Percentiles rank a stretch among this genome's conserved stretches.
Evolutionary conservation across 1,140 invertebrate species (phyloP).

Genomic region (Caenorhabditis remanei): DNA sequence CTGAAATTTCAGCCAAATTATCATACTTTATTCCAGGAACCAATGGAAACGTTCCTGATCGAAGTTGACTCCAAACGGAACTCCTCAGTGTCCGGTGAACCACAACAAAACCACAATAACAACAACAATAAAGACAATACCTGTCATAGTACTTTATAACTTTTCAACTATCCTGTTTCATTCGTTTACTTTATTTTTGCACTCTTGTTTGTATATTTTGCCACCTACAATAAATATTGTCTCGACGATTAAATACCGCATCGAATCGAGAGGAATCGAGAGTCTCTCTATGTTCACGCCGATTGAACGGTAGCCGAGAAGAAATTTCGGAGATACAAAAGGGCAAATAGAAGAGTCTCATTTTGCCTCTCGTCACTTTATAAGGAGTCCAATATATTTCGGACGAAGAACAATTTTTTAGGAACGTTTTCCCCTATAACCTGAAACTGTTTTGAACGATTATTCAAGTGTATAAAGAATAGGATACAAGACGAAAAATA

Average conservation of each 20-base stretch:
- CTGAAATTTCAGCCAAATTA: too few relatives aligned
- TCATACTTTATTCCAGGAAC: constrained; percentile 34
- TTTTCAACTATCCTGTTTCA: neutral
- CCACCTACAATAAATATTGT: constrained; percentile 49
- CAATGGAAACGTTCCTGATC: constrained; percentile 73
- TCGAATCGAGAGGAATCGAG: neutral
- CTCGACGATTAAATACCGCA: neutral
- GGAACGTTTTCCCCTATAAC: neutral
- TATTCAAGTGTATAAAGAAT: neutral
- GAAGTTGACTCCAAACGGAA: constrained; percentile 70
- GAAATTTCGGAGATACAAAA: constrained; percentile 44
- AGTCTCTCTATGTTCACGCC: constrained; percentile 16
- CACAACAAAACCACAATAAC: constrained; percentile 34
- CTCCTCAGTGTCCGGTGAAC: constrained; percentile 64
- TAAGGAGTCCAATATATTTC: neutral
- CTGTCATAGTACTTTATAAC: constrained; percentile 40
- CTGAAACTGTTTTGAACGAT: neutral
- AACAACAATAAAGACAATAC: neutral
- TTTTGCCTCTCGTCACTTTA: constrained; percentile 17
- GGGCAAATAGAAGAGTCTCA: constrained; percentile 5
- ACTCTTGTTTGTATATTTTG: constrained; percentile 55
- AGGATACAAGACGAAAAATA: too few relatives aligned
- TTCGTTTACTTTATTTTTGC: constrained; percentile 15
- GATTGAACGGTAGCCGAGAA: constrained; percentile 39
- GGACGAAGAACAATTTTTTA: neutral